Base-by-base conservation (phyloP, 2,888 invertebrate species). In the Apodemia zela region DNA sequence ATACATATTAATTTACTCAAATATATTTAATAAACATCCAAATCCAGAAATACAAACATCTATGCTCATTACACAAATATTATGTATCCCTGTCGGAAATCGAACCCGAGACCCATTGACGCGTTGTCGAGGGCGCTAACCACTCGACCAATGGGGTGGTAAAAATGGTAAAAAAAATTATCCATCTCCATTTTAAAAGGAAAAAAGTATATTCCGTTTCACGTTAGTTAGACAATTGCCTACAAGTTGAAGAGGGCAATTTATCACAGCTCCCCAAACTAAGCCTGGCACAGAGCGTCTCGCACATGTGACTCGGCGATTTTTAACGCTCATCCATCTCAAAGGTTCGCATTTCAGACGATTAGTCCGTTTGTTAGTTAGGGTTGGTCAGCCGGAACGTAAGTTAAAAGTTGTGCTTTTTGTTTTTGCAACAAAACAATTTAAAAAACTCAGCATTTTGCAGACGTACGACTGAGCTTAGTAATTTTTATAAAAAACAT, bases 271-370 rank as follows among this genome's bases (percentile, higher is more conserved):
- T 33, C 35, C 18, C 54, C 54, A 60, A 60, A 65, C 62, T 59
- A 42, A 47, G 51, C 45, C 35, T 25, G 63, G 61, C 65, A 17
- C 57, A n/a, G 60, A 63, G 45, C 35, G 60, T 60, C 60, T 54
- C 65, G 58, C 63, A 63, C 63, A 60, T 65, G 63, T 65, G 66
- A 65, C 63, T 66, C 65, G 65, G 25, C 66, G 66, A 65, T 65
- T 66, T 65, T 61, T 61, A 66, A 61, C 63, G 29, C 58, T 49
- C 60, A 59, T 61, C 35, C 61, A 38, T 61, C 61, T 54, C 61
- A 54, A 54, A 54, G 21, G 18, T 54, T 54, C 54, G n/a, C 54
- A 54, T 54, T 54, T 29, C 25, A 54, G 54, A 25, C 29, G 15
- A 54, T 25, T 54, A 54, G 54, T 54, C 54, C 54, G 25, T 54